Base-by-base conservation (phyloP, 2,888 invertebrate species). In the Exocentrus adspersus region DNA sequence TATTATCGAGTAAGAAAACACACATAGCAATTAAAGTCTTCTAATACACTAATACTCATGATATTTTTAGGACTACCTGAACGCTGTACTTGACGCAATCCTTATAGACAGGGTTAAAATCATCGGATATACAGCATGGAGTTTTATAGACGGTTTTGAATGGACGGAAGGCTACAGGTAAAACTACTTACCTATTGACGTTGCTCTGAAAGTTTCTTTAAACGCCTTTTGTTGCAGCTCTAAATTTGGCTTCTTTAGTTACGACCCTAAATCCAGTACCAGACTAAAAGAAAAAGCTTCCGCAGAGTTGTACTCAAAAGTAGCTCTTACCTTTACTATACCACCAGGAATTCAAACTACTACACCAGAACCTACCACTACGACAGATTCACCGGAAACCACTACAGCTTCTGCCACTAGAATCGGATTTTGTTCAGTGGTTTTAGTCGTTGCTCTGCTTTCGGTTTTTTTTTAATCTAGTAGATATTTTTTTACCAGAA, bases 151-250 rank as follows among this genome's bases (percentile, higher is more conserved):
- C 60, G 74, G 75, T 63, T 77, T 77, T 43, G 78, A 79, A 69
- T 79, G 93, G 93, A 12, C 19, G 9, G 52, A 41, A 9, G 52
- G 52, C n/a, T 52, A 52, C 14, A 52, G 52, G 52, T 52, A 52
- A 21, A 46, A 4, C 9, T n/a, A 30, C 2, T n/a, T 30, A 30
- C 7, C n/a, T 2, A 7, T 30, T n/a, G 9, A 2, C 1, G 7
- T n/a, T 9, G n/a, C n/a, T n/a, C n/a, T n/a, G n/a, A n/a, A n/a
- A n/a, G n/a, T n/a, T n/a, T n/a, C n/a, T n/a, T n/a, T n/a, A 30
- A 4, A 2, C 2, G n/a, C 2, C 10, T 45, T 17, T 45, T 19
- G 12, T 45, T 46, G 12, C 46, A 46, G 46, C 2, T 21, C 20
- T 7, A 20, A 24, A 12, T 46, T 21, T 24, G 46, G 46, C n/a